Conservation (phyloP, 2,888 invertebrate genomes). For the Antheraea yamamai region DNA sequence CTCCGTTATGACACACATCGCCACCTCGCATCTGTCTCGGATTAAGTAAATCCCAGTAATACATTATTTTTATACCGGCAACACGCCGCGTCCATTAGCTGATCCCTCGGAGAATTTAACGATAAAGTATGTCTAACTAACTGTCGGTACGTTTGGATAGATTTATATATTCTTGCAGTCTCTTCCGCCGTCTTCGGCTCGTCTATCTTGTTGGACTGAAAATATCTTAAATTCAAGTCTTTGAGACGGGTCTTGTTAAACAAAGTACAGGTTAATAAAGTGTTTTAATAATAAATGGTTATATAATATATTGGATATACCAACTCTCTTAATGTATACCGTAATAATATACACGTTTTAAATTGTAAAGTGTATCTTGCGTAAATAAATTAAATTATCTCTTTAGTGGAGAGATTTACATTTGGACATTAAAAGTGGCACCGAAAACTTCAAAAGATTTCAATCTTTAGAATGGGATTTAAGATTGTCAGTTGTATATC, state of each 20-base stretch:
- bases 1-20: constrained; percentile 32
- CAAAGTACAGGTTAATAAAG: background rate
- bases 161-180: background rate
- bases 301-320: background rate
- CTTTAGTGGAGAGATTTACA: no score
- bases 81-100: constrained; percentile 39
- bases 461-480: no score
- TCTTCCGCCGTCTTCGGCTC: background rate
- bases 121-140: constrained; percentile 29
- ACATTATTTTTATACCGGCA: constrained; percentile 53
- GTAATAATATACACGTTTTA: no score
- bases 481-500: no score
- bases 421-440: no score
- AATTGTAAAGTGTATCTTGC: no score
- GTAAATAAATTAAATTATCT: no score
- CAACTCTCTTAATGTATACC: background rate
- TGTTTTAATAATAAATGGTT: background rate
- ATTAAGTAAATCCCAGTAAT: constrained; percentile 60
- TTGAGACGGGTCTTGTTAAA: background rate
- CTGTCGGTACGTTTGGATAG: constrained; percentile 15
- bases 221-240: background rate
- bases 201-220: background rate
- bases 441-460: no score
- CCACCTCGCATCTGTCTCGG: constrained; percentile 50
- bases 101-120: constrained; percentile 39